Percentiles rank a stretch among this genome's conserved stretches.
phyloP scores from a whole-genome alignment of 2,888 invertebrate genomes.

The Conus canariensis region DNA sequence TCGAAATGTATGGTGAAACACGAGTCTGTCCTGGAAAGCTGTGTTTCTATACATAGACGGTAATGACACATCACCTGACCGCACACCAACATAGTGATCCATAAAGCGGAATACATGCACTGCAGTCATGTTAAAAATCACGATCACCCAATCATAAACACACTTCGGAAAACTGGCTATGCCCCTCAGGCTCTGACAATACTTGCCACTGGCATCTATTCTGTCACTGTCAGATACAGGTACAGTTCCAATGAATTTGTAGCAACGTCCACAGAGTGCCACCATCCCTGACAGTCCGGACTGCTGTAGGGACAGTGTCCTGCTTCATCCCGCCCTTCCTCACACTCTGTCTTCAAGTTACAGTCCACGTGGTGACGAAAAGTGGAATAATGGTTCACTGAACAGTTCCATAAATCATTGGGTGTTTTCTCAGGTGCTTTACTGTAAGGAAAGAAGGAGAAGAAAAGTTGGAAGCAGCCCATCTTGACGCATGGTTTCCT shows the following conservation, averaged over 20 bases:
- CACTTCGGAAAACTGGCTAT: not conserved
- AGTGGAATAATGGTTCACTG: not conserved
- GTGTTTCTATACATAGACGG: not conserved
- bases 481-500: not conserved
- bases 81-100: not conserved
- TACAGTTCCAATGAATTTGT: not conserved
- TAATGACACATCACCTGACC: not conserved
- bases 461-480: not conserved
- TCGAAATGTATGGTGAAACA: not conserved
- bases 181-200: not conserved
- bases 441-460: not conserved
- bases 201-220: not conserved
- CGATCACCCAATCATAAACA: not conserved
- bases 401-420: not conserved
- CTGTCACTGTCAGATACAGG: not conserved
- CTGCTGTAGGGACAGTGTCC: not conserved
- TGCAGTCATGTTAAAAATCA: too few relatives aligned
- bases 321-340: not conserved
- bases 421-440: not conserved
- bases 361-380: not conserved
- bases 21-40: not conserved
- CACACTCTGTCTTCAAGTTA: constrained; percentile 16
- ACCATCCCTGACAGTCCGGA: not conserved
- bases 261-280: not conserved
- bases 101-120: too few relatives aligned